Conservation (phyloP, 2,888 invertebrate genomes). For the Strigamia transsilvanica region DNA sequence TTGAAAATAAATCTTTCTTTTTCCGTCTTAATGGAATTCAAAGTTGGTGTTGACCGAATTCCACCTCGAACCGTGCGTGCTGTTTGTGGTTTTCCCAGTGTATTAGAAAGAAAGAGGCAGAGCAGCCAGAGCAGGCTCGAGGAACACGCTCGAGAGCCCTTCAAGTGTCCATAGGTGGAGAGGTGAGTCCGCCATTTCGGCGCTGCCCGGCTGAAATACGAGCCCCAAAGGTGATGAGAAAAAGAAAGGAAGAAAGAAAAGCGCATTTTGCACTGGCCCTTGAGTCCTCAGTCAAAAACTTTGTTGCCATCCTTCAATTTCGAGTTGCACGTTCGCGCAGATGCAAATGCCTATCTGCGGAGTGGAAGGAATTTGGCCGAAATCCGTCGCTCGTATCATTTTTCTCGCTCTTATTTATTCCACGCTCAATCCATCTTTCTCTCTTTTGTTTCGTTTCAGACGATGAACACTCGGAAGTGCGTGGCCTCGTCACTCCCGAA, state of each 20-base stretch:
- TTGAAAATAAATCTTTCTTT: slow-evolving; percentile 23
- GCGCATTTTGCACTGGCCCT: slow-evolving; percentile 28
- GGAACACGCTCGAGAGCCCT: slow-evolving; percentile 36
- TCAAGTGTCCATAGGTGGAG: slow-evolving; percentile 38
- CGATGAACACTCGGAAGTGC: slow-evolving; percentile 81
- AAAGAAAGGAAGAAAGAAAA: slow-evolving; percentile 9
- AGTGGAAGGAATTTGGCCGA: not conserved
- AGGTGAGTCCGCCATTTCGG: slow-evolving; percentile 43
- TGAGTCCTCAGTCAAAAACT: slow-evolving; percentile 19
- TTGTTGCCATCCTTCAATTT: slow-evolving; percentile 28
- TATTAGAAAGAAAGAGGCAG: slow-evolving; percentile 23
- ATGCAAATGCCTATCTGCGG: not conserved
- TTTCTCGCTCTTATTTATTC: not conserved
- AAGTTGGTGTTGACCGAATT: slow-evolving; percentile 43
- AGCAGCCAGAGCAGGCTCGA: slow-evolving; percentile 8
- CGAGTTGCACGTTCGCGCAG: not conserved
- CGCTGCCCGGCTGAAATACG: slow-evolving; percentile 20
- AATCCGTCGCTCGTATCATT: not conserved
- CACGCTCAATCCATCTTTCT: not conserved
- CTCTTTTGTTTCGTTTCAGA: slow-evolving; percentile 67
- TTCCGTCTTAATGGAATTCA: slow-evolving; percentile 34
- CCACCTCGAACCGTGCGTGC: not conserved
- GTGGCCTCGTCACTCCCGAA: slow-evolving; percentile 84
- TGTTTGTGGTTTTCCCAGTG: slow-evolving; percentile 45
- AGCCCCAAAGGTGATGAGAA: slow-evolving; percentile 37